Conservation (phyloP, 2,888 invertebrate genomes). For the Phyto melanocephala region DNA sequence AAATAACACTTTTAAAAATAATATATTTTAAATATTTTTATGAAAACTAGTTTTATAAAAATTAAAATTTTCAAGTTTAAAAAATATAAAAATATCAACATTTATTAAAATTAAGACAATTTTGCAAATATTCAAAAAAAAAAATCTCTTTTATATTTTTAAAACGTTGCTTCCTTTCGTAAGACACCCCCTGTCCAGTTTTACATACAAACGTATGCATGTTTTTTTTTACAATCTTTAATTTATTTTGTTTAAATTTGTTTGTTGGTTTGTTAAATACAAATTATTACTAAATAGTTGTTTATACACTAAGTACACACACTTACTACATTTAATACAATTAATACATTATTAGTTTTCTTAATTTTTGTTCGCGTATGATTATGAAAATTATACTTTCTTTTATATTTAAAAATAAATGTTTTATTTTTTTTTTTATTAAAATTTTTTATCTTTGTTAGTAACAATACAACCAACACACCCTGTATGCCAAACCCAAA, state of each 20-base stretch:
- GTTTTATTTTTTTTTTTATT: constrained; percentile 31
- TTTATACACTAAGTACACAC: constrained; percentile 60
- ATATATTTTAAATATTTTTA: too few species aligned
- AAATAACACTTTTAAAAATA: too few species aligned
- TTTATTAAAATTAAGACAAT: too few species aligned
- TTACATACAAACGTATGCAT: background rate
- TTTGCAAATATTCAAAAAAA: too few species aligned
- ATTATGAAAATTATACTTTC: constrained; percentile 40
- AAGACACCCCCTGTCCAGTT: constrained; percentile 17
- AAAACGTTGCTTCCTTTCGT: background rate
- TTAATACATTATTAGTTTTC: constrained; percentile 33
- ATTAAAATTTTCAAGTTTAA: too few species aligned
- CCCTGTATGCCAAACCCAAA: constrained; percentile 66
- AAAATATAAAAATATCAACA: too few species aligned
- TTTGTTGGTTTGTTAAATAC: constrained; percentile 24
- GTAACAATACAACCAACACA: constrained; percentile 68
- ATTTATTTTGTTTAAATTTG: constrained; percentile 10
- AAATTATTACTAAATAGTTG: constrained; percentile 22
- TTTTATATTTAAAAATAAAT: constrained; percentile 45
- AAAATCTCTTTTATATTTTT: too few species aligned
- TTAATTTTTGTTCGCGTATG: constrained; percentile 25
- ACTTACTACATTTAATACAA: constrained; percentile 63
- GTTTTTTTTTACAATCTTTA: constrained; percentile 8
- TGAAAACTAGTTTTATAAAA: too few species aligned
- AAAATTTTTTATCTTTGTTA: constrained; percentile 32